phyloP scores from a whole-genome alignment of 2,113 vertebrate species.

The Indicator maculatus region DNA sequence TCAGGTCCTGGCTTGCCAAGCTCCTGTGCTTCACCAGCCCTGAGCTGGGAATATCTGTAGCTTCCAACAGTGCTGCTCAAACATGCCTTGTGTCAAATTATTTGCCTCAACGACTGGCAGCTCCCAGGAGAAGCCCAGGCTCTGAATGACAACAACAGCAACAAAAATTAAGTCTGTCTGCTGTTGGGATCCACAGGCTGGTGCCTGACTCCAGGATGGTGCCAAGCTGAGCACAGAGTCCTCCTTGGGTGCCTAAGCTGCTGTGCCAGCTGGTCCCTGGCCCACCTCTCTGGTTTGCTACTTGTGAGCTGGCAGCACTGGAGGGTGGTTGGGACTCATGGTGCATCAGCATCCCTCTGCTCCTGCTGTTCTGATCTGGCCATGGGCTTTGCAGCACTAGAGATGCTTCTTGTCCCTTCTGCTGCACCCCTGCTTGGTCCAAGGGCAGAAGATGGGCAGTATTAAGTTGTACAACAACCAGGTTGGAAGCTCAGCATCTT shows the following conservation, averaged over 20 bases:
- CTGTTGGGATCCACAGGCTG: neutral
- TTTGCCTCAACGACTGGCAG: neutral
- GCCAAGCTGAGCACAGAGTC: neutral
- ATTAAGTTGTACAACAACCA: fast-evolving
- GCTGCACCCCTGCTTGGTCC: fast-evolving
- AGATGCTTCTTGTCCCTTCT: neutral
- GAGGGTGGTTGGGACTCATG: fast-evolving
- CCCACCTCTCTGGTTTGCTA: fast-evolving
- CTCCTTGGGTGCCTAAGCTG: neutral
- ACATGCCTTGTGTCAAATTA: neutral
- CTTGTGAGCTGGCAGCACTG: neutral
- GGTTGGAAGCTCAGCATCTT: neutral
- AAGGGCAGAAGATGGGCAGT: fast-evolving
- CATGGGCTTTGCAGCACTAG: fast-evolving
- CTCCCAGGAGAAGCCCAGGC: neutral
- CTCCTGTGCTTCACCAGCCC: neutral
- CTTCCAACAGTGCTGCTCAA: neutral
- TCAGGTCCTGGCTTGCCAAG: neutral
- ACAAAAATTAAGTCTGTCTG: neutral
- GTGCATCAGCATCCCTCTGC: fast-evolving
- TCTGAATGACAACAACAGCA: neutral
- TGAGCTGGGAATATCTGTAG: neutral
- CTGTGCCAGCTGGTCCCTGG: no score
- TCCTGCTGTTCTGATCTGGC: no score
- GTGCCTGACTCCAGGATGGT: neutral